phyloP scores from a whole-genome alignment of 2,797 vertebrate genomes.

The Anisognathus igniventris region DNA sequence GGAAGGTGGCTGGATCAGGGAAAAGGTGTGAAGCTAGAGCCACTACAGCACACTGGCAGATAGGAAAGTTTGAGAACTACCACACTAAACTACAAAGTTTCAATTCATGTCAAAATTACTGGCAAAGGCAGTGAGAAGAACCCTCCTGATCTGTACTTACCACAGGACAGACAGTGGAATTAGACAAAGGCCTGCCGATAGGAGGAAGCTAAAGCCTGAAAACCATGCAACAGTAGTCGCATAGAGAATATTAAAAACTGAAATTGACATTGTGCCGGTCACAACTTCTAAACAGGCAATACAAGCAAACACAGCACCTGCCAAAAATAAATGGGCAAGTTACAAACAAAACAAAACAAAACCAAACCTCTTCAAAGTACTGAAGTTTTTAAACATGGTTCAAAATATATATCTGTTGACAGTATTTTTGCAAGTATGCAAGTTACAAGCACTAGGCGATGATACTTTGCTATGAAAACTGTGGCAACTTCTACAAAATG shows the following conservation, averaged over 20 bases:
- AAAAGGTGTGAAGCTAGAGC: neutral
- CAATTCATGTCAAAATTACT: neutral
- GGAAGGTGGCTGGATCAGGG: neutral
- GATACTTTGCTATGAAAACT: neutral
- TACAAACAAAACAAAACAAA: neutral
- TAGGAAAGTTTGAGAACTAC: neutral
- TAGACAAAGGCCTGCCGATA: slow-evolving; percentile 81
- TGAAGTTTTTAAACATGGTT: neutral
- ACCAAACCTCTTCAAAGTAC: neutral
- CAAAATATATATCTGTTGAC: neutral
- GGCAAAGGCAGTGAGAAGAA: neutral
- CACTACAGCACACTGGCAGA: neutral
- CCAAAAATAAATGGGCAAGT: slow-evolving; percentile 4
- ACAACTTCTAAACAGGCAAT: slow-evolving; percentile 87
- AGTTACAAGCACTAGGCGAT: neutral
- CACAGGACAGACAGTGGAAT: slow-evolving; percentile 81
- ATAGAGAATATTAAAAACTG: slow-evolving; percentile 84
- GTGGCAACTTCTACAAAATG: neutral
- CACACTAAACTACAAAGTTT: neutral
- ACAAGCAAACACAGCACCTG: slow-evolving; percentile 91
- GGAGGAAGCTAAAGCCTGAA: slow-evolving; percentile 86
- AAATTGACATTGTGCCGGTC: slow-evolving; percentile 63
- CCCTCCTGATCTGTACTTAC: slow-evolving; percentile 72
- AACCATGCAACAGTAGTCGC: slow-evolving; percentile 85
- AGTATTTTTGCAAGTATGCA: neutral